phyloP scores from a whole-genome alignment of 2,888 invertebrate genomes.

The Parnassius smintheus region DNA sequence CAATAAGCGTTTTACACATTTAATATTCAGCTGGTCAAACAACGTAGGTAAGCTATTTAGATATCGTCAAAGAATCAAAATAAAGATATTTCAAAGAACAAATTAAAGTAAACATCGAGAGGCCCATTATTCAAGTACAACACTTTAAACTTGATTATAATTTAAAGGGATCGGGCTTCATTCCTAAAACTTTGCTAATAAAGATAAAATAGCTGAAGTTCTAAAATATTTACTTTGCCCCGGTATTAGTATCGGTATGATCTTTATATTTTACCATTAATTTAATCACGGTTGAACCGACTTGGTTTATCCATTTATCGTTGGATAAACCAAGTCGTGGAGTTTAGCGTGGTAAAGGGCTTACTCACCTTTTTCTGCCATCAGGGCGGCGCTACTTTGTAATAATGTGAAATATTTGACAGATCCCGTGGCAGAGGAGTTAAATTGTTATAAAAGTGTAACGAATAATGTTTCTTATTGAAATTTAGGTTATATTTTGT shows the following conservation, averaged over 20 bases:
- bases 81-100: slow-evolving; percentile 19
- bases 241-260: slow-evolving; percentile 4
- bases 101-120: slow-evolving; percentile 15
- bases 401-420: no score
- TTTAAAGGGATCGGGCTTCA: slow-evolving; percentile 13
- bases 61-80: slow-evolving; percentile 10
- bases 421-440: no score
- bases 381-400: no score
- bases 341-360: no score
- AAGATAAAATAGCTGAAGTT: slow-evolving; percentile 13
- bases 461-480: no score
- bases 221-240: slow-evolving; percentile 18
- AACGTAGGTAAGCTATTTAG: neutral
- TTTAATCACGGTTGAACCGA: slow-evolving; percentile 7
- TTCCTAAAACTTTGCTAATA: slow-evolving; percentile 22
- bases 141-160: slow-evolving; percentile 25
- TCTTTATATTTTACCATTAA: slow-evolving; percentile 18
- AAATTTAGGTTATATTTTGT: no score
- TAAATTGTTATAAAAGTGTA: no score
- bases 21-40: no score
- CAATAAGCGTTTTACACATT: no score
- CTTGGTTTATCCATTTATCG: no score
- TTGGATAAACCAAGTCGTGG: no score
- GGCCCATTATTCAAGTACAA: slow-evolving; percentile 22
- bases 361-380: no score